These are phyloP conservation scores for Lithophane socia DNA, from an alignment of 2,888 invertebrate genomes.

Conservation along the genomic window DNA sequence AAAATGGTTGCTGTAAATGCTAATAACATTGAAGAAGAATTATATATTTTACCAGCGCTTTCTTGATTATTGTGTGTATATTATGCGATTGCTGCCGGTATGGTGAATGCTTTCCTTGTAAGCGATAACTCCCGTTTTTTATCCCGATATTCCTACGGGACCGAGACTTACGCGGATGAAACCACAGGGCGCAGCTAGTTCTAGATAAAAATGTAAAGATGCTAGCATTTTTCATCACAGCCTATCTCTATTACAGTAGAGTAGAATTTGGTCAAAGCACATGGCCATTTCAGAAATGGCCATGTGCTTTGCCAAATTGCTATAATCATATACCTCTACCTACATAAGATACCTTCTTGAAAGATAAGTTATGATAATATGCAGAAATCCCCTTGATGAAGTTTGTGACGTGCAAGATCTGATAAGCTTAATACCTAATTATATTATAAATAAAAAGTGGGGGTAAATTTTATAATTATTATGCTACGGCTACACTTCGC, in stretches of 20 bases:
- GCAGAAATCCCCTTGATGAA: conserved; percentile 8
- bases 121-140: neutral
- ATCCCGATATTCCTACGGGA: too few species aligned
- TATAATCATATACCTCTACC: neutral
- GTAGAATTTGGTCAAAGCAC: neutral
- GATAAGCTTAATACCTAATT: conserved; percentile 22
- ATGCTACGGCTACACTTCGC: neutral
- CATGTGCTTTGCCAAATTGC: conserved; percentile 13
- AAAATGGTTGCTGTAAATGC: conserved; percentile 26
- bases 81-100: conserved; percentile 21
- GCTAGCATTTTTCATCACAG: conserved; percentile 14
- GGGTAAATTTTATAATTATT: conserved; percentile 22
- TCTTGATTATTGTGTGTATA: conserved; percentile 13
- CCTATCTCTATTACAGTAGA: neutral
- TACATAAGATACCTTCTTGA: neutral
- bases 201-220: conserved; percentile 36
- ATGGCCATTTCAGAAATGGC: neutral
- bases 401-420: neutral
- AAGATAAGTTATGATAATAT: conserved; percentile 22
- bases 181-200: neutral
- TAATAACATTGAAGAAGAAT: conserved; percentile 28
- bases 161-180: too few species aligned
- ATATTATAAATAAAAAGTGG: conserved; percentile 32
- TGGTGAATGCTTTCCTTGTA: conserved; percentile 3
- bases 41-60: conserved; percentile 19